Base-by-base conservation (phyloP, 2,797 vertebrate genomes). In the Coracias cyanogaster region DNA sequence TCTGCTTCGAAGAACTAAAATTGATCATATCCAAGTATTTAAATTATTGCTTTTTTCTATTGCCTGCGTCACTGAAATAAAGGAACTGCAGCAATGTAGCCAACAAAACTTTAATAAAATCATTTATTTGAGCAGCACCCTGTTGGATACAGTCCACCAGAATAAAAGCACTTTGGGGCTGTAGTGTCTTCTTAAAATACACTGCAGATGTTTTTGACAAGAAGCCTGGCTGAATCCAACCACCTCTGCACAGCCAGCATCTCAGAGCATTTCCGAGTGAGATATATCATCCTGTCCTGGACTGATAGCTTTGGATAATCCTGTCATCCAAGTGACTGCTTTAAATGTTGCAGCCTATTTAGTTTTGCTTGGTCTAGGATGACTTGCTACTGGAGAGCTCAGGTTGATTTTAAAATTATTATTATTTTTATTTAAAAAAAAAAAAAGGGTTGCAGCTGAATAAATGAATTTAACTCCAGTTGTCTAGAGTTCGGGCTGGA, bases 271-370 rank as follows among this genome's bases (percentile, higher is more conserved):
- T 92, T 96, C 73, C 0, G 1, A 80, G 55, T 39, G 55, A 82
- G 19, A 71, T 54, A 4, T 26, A 73, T 90, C 80, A 43, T 76
- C 74, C 61, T 89, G 52, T 72, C 45, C 66, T 77, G 55, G 15
- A 54, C 28, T 41, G 60, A 84, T 58, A 90, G 86, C 33, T 92
- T 90, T 12, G 37, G 60, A 33, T 94, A 94, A 96, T 95, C 84
- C 79, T 81, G 45, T 91, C 67, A 94, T 89, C 82, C 45, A 87
- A 69, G 64, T 46, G 51, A 73, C 41, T 77, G 77, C 88, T 95
- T 95, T 89, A 66, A 79, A 90, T 64, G 31, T 79, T 96, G 52
- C 48, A 67, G 28, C 24, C 71, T 78, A 15, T 82, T 79, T 87
- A 64, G 45, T 73, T 89, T 85, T 91, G 41, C 60, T 67, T 26